Evolutionary conservation across 2,888 invertebrate species (phyloP), one percentile per base, ranked within the genome.

Genomic region (Ophioninae sp.): DNA sequence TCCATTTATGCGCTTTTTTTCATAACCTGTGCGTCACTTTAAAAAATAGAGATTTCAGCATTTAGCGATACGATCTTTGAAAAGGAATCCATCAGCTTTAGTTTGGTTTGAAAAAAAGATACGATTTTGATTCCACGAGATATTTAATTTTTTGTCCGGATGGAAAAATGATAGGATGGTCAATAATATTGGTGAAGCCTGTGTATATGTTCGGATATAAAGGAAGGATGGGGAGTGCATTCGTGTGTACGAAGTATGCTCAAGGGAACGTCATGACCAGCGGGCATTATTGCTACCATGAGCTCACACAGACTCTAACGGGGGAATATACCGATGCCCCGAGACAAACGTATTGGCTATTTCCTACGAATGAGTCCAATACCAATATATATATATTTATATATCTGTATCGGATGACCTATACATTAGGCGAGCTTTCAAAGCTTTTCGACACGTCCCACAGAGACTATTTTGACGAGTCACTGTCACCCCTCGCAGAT

Each of bases 221-320:
- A 17, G 3, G 50, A 50, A 17, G 5, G 50, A 13, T 13, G 13
- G 50, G 50, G 50, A 50, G 17, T 50, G 50, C 50, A 17, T 50
- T 13, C 61, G 56, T 50, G 50, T 17, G 17, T 50, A 50, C 17
- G 13, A 50, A 50, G 50, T 50, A 50, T 50, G 50, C 50, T 57
- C 17, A 57, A 72, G 68, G 59, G 76, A 77, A 72, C 57, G 76
- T 72, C 67, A 72, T 70, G 81, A 65, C 70, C 75, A 59, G 72
- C 59, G 70, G 50, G 39, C 44, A 69, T 30, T 44, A 59, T 74
- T 57, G 74, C 68, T 78, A 67, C 21, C 77, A n/a, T 21, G 62
- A 68, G 67, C 50, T 61, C 20, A 68, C 57, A 30, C 2, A 57
- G 59, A 65, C 57, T 59, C 50, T 50, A 50, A 50, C 37, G 65